Base-by-base conservation (phyloP, 2,888 invertebrate species). In the Caradrina clavipalpis region DNA sequence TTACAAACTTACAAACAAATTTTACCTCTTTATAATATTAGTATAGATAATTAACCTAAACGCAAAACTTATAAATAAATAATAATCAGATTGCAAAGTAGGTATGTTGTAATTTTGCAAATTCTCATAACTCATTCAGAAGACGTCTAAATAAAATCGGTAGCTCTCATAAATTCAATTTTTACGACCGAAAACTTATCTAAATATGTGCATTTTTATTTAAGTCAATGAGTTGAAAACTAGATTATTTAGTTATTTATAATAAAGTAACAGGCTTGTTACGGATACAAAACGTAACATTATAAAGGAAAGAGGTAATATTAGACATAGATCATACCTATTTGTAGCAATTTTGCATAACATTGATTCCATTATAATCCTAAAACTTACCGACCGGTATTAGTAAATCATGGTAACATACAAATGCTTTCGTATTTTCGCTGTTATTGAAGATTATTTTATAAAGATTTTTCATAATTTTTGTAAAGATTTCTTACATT, bases 171-270 rank as follows among this genome's bases (percentile, higher is more conserved):
- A 56, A 45, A 56, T 56, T 56, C 11, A 21, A 45, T 45, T 45
- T 17, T 45, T 17, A 17, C 6, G 17, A 45, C 15, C 17, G 11
- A 17, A 45, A 45, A 45, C 17, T 17, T 11, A 15, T 15, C 17
- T 45, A 5, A 17, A 17, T 51, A 54, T 49, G 2, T 19, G 53
- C 31, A 49, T 73, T 59, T 54, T 55, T 59, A 75, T 59, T 55
- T 13, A 26, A 45, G 17, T 17, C 45, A 26, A 68, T 22, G 26
- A 35, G 49, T 39, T 51, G 13, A 15, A 8, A 31, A 39, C 15
- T 73, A 47, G 19, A 45, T 54, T 42, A 39, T 47, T 63, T 39
- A 11, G 8, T 1, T 26, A 47, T 47, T 39, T 1, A 60, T 21
- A 54, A 60, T 39, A 39, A 39, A 39, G 39, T 39, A 39, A 13